Evolutionary conservation across 1,140 invertebrate species (phyloP).

Genomic region (Pygmarrhopalites habei): DNA sequence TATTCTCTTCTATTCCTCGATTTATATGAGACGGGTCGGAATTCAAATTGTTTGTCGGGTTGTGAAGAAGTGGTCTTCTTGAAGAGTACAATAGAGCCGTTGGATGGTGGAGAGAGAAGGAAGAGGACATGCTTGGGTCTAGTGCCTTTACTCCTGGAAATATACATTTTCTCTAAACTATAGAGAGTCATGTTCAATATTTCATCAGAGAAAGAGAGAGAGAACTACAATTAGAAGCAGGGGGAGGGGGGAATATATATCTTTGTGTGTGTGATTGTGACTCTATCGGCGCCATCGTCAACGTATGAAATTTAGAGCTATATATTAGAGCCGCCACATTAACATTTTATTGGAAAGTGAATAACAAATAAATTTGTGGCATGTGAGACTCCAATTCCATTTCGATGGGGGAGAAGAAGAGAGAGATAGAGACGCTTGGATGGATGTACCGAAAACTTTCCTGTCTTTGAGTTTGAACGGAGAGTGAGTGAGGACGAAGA

Average conservation of each 20-base stretch:
- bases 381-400: not conserved
- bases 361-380: slow-evolving; percentile 36
- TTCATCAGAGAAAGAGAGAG: slow-evolving; percentile 17
- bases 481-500: no score
- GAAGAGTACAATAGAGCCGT: no score
- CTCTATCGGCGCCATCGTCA: slow-evolving; percentile 8
- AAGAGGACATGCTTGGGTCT: no score
- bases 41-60: not conserved
- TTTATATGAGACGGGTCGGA: not conserved
- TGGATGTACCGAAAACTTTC: not conserved
- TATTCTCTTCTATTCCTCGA: not conserved
- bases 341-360: slow-evolving; percentile 39
- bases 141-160: not conserved
- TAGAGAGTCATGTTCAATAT: slow-evolving; percentile 20
- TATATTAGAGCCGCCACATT: slow-evolving; percentile 29
- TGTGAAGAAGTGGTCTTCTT: not conserved
- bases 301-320: slow-evolving; percentile 33
- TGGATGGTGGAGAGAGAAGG: slow-evolving; percentile 5
- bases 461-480: no score
- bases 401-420: not conserved
- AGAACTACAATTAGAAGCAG: slow-evolving; percentile 16
- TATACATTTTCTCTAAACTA: no score
- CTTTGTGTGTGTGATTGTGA: not conserved
- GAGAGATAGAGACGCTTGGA: not conserved
- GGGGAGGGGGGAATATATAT: slow-evolving; percentile 14